Percentiles rank a stretch among this genome's conserved stretches.
phyloP scores from a whole-genome alignment of 2,113 vertebrate species.

The Python bivittatus region DNA sequence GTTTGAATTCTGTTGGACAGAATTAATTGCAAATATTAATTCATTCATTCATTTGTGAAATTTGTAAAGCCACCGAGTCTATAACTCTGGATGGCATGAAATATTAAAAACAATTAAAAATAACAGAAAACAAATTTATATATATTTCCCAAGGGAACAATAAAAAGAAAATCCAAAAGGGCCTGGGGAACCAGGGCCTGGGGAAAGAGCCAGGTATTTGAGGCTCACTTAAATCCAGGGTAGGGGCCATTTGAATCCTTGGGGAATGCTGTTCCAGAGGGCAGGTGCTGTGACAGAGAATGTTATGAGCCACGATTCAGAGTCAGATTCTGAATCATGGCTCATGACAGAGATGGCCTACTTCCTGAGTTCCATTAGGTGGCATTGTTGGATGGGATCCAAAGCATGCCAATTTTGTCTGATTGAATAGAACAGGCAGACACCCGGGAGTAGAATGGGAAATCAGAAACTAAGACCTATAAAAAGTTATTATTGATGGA shows the following conservation, averaged over 20 bases:
- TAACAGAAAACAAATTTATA: too few relatives aligned
- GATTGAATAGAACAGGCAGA: not conserved
- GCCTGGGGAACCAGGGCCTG: not conserved
- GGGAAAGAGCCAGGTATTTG: not conserved
- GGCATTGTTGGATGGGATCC: not conserved
- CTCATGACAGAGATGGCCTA: too few relatives aligned
- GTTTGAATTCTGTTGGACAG: not conserved
- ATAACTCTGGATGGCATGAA: not conserved
- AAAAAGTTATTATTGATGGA: not conserved
- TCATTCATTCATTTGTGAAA: not conserved
- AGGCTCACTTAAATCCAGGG: not conserved
- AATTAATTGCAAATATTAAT: not conserved
- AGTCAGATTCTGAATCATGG: too few relatives aligned
- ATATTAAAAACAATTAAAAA: not conserved
- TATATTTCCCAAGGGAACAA: not conserved
- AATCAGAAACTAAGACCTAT: not conserved
- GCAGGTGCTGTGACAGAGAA: not conserved
- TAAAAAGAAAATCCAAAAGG: not conserved
- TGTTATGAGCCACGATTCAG: too few relatives aligned
- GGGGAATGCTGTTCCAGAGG: not conserved
- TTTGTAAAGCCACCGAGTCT: not conserved
- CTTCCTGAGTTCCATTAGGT: not conserved
- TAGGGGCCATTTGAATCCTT: not conserved
- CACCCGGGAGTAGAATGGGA: not conserved
- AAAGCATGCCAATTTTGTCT: not conserved